These are phyloP conservation scores for Pyxicephalus adspersus DNA, from an alignment of 2,113 vertebrate species.

Conservation along the genomic window DNA sequence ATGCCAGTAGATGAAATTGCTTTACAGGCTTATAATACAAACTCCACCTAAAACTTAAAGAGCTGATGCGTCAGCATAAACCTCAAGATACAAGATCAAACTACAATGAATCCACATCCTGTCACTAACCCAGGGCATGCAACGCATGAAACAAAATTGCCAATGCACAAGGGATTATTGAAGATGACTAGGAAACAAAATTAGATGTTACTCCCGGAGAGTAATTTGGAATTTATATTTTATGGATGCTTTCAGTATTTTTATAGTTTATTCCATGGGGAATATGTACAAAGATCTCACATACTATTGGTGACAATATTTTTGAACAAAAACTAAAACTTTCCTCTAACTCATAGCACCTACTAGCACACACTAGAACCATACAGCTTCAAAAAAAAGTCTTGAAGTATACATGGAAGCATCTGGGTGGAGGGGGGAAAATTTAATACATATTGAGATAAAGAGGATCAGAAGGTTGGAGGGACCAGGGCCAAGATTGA, in stretches of 20 bases:
- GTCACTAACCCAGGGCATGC: constrained; percentile 18
- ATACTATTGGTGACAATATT: no score
- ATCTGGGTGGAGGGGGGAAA: no score
- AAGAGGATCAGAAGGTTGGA: no score
- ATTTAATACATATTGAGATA: no score
- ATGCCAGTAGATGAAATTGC: constrained; percentile 42
- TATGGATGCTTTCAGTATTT: background rate
- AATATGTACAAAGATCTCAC: background rate
- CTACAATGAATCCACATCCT: constrained; percentile 35
- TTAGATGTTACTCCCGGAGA: constrained; percentile 3
- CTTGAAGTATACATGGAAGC: no score
- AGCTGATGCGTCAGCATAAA: constrained; percentile 38
- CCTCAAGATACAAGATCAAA: constrained; percentile 47
- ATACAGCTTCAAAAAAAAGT: no score
- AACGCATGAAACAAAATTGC: constrained; percentile 33
- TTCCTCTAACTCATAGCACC: no score
- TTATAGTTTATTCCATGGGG: background rate
- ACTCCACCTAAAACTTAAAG: constrained; percentile 47
- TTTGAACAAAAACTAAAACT: no score
- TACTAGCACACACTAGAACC: no score
- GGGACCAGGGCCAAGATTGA: no score
- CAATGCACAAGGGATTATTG: constrained; percentile 26
- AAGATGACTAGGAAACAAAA: constrained; percentile 33
- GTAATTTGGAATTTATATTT: background rate
- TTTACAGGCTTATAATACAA: constrained; percentile 46